A percentile compares a stretch with the other conserved stretches of the same genome.
Conservation (phyloP, 1,140 invertebrate species). For the Conus ventricosus region DNA sequence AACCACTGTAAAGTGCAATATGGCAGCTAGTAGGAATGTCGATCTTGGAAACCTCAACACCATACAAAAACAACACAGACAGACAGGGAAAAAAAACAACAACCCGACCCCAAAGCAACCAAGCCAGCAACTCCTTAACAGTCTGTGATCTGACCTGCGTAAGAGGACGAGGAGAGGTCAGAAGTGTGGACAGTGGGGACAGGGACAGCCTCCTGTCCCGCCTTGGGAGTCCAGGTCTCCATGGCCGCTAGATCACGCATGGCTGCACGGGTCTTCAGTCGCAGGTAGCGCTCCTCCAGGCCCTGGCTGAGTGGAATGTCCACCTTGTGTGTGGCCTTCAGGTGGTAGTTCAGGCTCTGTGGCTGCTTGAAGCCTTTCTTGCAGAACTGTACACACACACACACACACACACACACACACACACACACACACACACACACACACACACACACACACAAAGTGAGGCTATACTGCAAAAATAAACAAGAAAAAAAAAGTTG, state of each 20-base stretch:
- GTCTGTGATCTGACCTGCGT: not conserved
- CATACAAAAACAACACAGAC: too few species aligned
- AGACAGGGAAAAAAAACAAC: too few species aligned
- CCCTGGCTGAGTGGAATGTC: conserved; percentile 67
- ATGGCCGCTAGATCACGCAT: conserved; percentile 34
- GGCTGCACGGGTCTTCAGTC: conserved; percentile 60
- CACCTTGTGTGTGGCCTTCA: conserved; percentile 65
- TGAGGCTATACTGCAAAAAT: not conserved
- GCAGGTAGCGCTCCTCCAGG: conserved; percentile 66
- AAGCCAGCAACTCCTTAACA: too few species aligned
- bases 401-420: too few species aligned
- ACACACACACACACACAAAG: too few species aligned
- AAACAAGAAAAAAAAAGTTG: too few species aligned
- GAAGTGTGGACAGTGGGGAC: not conserved
- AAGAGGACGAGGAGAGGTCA: not conserved
- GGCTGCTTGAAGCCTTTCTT: conserved; percentile 57
- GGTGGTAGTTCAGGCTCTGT: conserved; percentile 67
- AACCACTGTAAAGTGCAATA: too few species aligned
- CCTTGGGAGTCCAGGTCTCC: conserved; percentile 11
- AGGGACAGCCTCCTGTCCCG: not conserved
- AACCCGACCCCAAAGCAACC: not conserved
- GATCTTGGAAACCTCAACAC: too few species aligned
- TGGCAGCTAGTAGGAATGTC: too few species aligned
- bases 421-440: too few species aligned
- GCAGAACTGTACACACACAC: conserved; percentile 46